Base-by-base conservation (phyloP, 2,888 invertebrate species). In the Lydus trimaculatus region DNA sequence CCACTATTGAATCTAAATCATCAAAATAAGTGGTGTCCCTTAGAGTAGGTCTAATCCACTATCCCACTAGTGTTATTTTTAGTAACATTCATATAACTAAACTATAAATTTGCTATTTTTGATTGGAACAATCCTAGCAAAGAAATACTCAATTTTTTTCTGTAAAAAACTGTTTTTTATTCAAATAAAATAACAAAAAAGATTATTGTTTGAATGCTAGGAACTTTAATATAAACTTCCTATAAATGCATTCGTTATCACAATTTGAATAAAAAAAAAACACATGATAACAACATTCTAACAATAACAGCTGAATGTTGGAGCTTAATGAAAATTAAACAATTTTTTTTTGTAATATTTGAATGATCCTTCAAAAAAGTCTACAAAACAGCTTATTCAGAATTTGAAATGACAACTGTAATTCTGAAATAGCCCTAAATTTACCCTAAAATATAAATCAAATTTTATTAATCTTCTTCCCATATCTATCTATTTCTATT, bases 141-240 rank as follows among this genome's bases (percentile, higher is more conserved):
- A n/a, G n/a, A 8, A 33, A 33, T 33, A 1, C 2, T 11, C 11
- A 39, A 39, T 39, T n/a, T 39, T 39, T n/a, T 36, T 36, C 15
- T 36, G 36, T 20, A 20, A 20, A 48, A 48, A 48, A 17, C 8
- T 17, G 31, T 2, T 25, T 23, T n/a, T 25, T 52, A 52, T 52
- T 52, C 52, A 25, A 52, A 52, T 11, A 13, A 62, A 64, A 61
- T 39, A 73, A 61, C 65, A 66, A 71, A 58, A 71, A 73, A 69
- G 63, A 56, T 31, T 61, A 65, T 43, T 60, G 23, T 25, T 63
- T 73, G 78, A 78, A 79, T 76, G 77, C 79, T 69, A 77, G 79
- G 80, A 82, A 82, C 69, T 77, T 76, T 80, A 78, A 78, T 79
- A 75, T 76, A 81, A 82, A 78, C 72, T 79, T 82, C 79, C 78